Conservation (phyloP, 2,888 invertebrate species). For the Entomobrya multifasciata region DNA sequence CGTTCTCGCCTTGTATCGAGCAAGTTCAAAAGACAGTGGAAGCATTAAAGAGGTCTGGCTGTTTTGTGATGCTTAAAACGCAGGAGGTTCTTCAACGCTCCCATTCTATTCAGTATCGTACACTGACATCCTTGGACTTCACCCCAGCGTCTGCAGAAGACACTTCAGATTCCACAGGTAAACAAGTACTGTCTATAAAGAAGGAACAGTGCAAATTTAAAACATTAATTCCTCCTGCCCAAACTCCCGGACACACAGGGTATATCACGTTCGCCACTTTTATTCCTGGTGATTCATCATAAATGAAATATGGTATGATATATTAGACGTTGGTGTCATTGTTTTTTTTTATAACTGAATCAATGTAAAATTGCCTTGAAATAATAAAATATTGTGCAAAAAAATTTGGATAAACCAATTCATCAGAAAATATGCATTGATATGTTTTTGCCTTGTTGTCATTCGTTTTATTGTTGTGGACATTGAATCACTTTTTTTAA, state of each 20-base stretch:
- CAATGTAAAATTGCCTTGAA: too few species aligned
- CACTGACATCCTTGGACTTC: slow-evolving; percentile 79
- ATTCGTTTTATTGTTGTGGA: too few species aligned
- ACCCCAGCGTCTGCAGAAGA: slow-evolving; percentile 45
- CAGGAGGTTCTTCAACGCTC: slow-evolving; percentile 93
- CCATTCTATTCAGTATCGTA: slow-evolving; percentile 87
- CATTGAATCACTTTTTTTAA: too few species aligned
- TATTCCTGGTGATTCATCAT: slow-evolving; percentile 83
- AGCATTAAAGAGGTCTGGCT: slow-evolving; percentile 85
- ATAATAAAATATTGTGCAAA: too few species aligned
- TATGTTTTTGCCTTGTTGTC: too few species aligned
- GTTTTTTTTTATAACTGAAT: too few species aligned
- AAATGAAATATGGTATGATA: background rate
- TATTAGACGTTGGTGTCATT: too few species aligned
- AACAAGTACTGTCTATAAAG: slow-evolving; percentile 72
- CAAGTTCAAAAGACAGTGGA: slow-evolving; percentile 96
- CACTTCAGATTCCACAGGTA: background rate
- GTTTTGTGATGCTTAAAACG: slow-evolving; percentile 92
- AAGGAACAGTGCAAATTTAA: slow-evolving; percentile 82
- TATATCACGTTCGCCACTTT: slow-evolving; percentile 96
- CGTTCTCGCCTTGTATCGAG: slow-evolving; percentile 99
- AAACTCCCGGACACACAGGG: slow-evolving; percentile 96
- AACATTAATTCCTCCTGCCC: slow-evolving; percentile 87
- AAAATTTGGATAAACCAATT: too few species aligned
- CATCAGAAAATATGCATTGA: too few species aligned